Base-by-base conservation (phyloP, 2,113 vertebrate species). In the Percina caprodes region DNA sequence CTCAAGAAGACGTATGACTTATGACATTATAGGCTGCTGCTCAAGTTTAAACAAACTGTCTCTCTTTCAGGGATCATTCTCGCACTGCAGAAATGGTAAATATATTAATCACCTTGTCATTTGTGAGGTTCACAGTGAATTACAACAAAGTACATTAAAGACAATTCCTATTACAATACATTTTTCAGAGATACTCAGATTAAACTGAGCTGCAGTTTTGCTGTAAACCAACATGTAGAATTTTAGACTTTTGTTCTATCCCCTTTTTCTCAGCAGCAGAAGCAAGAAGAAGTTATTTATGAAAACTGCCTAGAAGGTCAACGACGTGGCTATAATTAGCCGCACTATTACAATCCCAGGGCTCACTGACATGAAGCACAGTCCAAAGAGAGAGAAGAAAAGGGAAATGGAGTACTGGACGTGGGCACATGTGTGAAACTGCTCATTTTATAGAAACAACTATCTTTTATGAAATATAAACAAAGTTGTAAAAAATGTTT, bases 241-340 rank as follows among this genome's bases (percentile, higher is more conserved):
- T 39, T 13, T 21, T 15, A 24, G 0, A 14, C 21, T 70, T 71
- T 62, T n/a, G 1, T 49, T 24, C 4, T 72, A 39, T 1, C 1
- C 21, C 9, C 45, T 46, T 63, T 23, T n/a, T 23, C 4, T 35
- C 5, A 30, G 23, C 67, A 75, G 24, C 48, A 58, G 13, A 54
- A 74, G 14, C 45, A 6, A 62, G 14, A 1, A 23, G 75, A 77
- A 68, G 63, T 72, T 0, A 66, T 88, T 30, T 92, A 92, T 72
- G 91, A 88, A 78, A 92, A 92, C 74, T 76, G 75, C 48, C 21
- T 92, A 4, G 76, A 80, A 71, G 0, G 0, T 30, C 11, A 14
- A 16, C 30, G 0, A 19, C 19, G 0, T 14, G 19, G 0, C 18
- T 2, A 18, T 42, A 35, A 16, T 16, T 13, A 16, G 5, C 11